Conservation (phyloP, 2,888 invertebrate species). For the Subacronicta megacephala region DNA sequence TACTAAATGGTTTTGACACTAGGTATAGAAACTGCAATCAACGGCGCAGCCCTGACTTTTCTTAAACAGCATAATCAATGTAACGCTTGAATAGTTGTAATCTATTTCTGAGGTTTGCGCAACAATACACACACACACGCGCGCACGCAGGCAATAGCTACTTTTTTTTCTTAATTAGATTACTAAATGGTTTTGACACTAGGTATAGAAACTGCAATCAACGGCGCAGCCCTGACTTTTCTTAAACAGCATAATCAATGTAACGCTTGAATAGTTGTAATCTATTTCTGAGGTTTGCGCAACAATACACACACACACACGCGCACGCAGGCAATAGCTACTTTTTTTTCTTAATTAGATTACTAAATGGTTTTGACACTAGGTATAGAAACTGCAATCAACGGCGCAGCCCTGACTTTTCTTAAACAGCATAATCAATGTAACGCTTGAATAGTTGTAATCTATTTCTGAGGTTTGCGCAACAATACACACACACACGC, state of each 20-base stretch:
- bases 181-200: too few species aligned
- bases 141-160: conserved; percentile 3
- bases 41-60: conserved; percentile 38
- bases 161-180: conserved; percentile 14
- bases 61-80: conserved; percentile 24
- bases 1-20: too few species aligned
- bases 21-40: too few species aligned
- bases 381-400: too few species aligned
- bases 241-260: conserved; percentile 24
- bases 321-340: conserved; percentile 3
- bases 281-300: conserved; percentile 47
- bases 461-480: conserved; percentile 47
- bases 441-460: conserved; percentile 36
- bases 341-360: conserved; percentile 14
- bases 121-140: conserved; percentile 31
- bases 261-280: conserved; percentile 36
- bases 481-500: conserved; percentile 31
- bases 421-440: conserved; percentile 24
- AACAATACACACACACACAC: conserved; percentile 31
- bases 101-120: conserved; percentile 47
- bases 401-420: conserved; percentile 38
- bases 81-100: conserved; percentile 36
- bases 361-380: too few species aligned
- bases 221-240: conserved; percentile 38
- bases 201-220: too few species aligned